Conservation (phyloP, 2,797 vertebrate species). For the Eremophila alpestris region DNA sequence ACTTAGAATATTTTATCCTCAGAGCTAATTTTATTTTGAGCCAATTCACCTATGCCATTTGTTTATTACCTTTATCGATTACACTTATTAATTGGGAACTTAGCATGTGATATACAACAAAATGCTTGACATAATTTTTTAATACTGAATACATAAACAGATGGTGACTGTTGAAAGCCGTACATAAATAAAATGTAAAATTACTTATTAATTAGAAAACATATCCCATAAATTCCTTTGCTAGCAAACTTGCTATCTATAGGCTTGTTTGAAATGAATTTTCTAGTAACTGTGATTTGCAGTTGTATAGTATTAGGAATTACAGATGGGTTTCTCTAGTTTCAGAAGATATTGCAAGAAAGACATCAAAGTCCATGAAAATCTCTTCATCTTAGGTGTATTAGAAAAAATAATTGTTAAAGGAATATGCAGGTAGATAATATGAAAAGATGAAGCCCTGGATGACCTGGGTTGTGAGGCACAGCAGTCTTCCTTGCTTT, state of each 20-base stretch:
- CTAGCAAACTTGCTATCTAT: neutral
- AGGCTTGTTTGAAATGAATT: neutral
- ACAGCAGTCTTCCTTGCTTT: neutral
- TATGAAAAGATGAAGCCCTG: neutral
- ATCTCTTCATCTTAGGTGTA: neutral
- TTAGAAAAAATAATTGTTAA: neutral
- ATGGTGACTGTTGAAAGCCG: neutral
- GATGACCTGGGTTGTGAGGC: neutral
- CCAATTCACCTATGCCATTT: neutral
- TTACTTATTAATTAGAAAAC: neutral
- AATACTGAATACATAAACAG: neutral
- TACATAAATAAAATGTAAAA: conserved; percentile 19
- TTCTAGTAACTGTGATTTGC: neutral
- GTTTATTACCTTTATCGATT: conserved; percentile 10
- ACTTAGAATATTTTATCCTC: neutral
- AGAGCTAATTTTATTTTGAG: neutral
- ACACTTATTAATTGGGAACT: neutral
- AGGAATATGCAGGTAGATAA: neutral
- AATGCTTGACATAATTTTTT: neutral
- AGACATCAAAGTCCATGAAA: neutral
- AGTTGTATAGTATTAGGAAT: neutral
- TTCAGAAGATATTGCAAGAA: neutral
- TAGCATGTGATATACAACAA: neutral
- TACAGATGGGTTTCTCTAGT: neutral
- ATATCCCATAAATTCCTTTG: neutral